Conservation (phyloP, 2,888 invertebrate species). For the Cerastoderma edule region DNA sequence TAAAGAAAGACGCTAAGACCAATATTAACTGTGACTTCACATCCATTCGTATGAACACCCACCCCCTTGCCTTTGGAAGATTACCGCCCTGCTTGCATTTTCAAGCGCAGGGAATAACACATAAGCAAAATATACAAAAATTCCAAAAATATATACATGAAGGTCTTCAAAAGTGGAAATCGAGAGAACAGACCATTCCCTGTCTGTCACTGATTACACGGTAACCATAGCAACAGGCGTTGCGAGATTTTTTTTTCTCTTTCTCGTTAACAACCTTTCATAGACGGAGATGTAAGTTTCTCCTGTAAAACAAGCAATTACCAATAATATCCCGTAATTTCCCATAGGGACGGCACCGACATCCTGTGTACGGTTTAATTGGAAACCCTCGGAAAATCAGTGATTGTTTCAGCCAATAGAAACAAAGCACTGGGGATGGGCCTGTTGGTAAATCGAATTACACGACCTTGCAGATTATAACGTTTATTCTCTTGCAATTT, state of each 20-base stretch:
- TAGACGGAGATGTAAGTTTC: slow-evolving; percentile 26
- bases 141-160: too few species aligned
- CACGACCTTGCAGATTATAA: not conserved
- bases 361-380: slow-evolving; percentile 30
- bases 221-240: slow-evolving; percentile 14
- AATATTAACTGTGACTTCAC: too few species aligned
- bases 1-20: too few species aligned
- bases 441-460: not conserved
- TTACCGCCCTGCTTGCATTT: too few species aligned
- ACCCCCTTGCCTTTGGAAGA: too few species aligned
- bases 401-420: slow-evolving; percentile 14
- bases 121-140: too few species aligned
- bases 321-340: slow-evolving; percentile 29
- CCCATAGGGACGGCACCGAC: slow-evolving; percentile 12
- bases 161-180: too few species aligned
- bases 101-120: too few species aligned
- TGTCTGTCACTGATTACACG: slow-evolving; percentile 5
- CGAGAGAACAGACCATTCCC: too few species aligned
- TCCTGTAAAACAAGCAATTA: slow-evolving; percentile 26
- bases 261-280: slow-evolving; percentile 8
- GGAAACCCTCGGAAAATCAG: slow-evolving; percentile 27
- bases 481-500: too few species aligned
- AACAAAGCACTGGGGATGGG: slow-evolving; percentile 8
- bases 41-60: too few species aligned
- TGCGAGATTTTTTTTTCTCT: not conserved